Base-by-base conservation (phyloP, 1,140 invertebrate genomes). In the Drosophila rhopaloa region DNA sequence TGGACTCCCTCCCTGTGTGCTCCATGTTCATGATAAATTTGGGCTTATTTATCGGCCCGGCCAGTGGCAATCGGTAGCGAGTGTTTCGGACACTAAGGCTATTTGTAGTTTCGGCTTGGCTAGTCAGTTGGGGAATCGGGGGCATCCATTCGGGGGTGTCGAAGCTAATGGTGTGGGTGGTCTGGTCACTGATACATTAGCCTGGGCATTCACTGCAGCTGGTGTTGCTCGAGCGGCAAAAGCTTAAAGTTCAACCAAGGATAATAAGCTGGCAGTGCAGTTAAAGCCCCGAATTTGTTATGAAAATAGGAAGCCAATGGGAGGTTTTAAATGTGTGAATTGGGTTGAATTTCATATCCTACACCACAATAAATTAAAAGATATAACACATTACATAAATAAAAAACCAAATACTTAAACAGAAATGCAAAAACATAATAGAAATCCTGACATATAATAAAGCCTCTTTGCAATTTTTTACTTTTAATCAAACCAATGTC, bases 1-100 rank as follows among this genome's bases (percentile, higher is more conserved):
- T 16, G 14, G 41, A 50, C 4, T 61, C 24, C 4, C 24, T 24
- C 24, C 24, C 24, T 24, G 51, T 76, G 40, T 68, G 75, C n/a
- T 27, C 67, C 43, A 67, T 83, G 84, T 80, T 79, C 83, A 89
- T 88, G 83, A 88, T 88, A 88, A 88, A 89, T 88, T 88, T 74
- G 76, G 80, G 84, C 68, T 88, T 88, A 88, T 88, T 88, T 88
- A 88, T 88, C 79, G 83, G 76, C 60, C 58, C 54, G 79, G 71
- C 67, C 83, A 79, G 60, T 76, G 60, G 66, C 79, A 78, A 77
- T 61, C 72, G 56, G 51, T 58, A 41, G 78, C 55, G 61, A 61
- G 65, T 79, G 70, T 61, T 88, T 79, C 35, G 61, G 73, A 76
- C 73, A 76, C 73, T 48, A 76, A 67, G 65, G 51, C 63, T 89